These are phyloP conservation scores for Drosophila nr. perissopoda DNA, from an alignment of 2,888 invertebrate genomes.

Conservation along the genomic window DNA sequence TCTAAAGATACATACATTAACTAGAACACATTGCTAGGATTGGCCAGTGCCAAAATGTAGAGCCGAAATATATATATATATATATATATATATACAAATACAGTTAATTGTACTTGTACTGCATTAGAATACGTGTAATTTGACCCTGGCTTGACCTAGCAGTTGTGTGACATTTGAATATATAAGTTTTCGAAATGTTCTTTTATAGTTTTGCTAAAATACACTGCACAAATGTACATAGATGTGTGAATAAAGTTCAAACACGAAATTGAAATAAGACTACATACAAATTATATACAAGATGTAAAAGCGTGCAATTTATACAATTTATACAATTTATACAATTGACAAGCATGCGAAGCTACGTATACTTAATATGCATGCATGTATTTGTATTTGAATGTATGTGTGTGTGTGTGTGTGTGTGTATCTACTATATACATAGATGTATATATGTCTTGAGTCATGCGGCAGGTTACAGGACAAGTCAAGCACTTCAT, in stretches of 20 bases:
- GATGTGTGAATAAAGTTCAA: slow-evolving; percentile 7
- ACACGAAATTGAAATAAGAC: slow-evolving; percentile 15
- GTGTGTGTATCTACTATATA: not conserved
- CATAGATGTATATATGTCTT: not conserved
- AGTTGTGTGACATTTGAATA: slow-evolving; percentile 18
- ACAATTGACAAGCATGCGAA: slow-evolving; percentile 12
- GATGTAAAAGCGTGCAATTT: not conserved
- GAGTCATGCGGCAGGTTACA: not conserved
- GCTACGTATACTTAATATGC: not conserved
- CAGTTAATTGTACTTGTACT: not conserved
- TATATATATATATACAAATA: not conserved
- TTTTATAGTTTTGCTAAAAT: slow-evolving; percentile 12
- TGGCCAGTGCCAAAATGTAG: slow-evolving; percentile 9
- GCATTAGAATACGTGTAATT: slow-evolving; percentile 19
- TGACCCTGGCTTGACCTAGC: slow-evolving; percentile 6
- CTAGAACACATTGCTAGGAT: slow-evolving; percentile 18
- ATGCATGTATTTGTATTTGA: not conserved
- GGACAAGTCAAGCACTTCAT: slow-evolving; percentile 11
- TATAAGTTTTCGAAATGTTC: slow-evolving; percentile 34
- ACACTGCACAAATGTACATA: slow-evolving; percentile 31
- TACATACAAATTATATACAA: slow-evolving; percentile 29
- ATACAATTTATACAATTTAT: not conserved
- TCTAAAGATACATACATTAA: slow-evolving; percentile 23
- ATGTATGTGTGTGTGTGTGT: not conserved
- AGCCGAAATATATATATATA: slow-evolving; percentile 7